These are phyloP conservation scores for Colletes gigas DNA, from an alignment of 1,140 invertebrate genomes.

Conservation along the genomic window DNA sequence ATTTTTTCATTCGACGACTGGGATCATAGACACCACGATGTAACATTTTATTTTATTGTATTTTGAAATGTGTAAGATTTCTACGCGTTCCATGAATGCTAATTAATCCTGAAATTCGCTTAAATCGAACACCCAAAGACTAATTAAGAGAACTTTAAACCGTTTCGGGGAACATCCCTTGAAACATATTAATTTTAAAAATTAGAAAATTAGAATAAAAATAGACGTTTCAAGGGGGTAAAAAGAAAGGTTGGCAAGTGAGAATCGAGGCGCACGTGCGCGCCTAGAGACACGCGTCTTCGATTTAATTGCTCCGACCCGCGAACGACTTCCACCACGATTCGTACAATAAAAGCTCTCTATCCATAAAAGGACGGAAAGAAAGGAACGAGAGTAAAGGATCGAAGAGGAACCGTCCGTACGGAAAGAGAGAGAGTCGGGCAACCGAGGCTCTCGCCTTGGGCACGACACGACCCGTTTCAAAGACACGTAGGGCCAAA, in stretches of 20 bases:
- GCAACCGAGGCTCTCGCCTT: conserved; percentile 61
- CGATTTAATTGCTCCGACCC: conserved; percentile 8
- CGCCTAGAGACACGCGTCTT: background rate
- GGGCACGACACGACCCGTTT: conserved; percentile 75
- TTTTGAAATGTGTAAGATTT: too few species aligned
- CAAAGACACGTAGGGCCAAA: conserved; percentile 75
- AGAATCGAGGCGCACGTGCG: background rate
- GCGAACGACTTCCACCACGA: background rate
- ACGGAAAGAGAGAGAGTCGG: background rate
- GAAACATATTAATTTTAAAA: too few species aligned
- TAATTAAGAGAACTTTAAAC: too few species aligned
- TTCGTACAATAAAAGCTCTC: background rate
- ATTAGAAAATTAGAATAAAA: too few species aligned
- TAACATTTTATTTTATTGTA: too few species aligned
- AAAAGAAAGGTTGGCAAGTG: background rate
- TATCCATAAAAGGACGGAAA: background rate
- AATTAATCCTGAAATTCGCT: too few species aligned
- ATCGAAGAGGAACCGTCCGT: background rate
- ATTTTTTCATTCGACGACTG: too few species aligned
- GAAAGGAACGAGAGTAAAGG: conserved; percentile 22
- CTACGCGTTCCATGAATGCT: too few species aligned
- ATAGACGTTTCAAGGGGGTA: too few species aligned
- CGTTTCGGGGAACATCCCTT: too few species aligned
- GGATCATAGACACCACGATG: too few species aligned
- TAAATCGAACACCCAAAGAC: too few species aligned